A percentile compares a stretch with the other conserved stretches of the same genome.
Conservation (phyloP, 2,113 vertebrate species). For the Laticauda colubrina region DNA sequence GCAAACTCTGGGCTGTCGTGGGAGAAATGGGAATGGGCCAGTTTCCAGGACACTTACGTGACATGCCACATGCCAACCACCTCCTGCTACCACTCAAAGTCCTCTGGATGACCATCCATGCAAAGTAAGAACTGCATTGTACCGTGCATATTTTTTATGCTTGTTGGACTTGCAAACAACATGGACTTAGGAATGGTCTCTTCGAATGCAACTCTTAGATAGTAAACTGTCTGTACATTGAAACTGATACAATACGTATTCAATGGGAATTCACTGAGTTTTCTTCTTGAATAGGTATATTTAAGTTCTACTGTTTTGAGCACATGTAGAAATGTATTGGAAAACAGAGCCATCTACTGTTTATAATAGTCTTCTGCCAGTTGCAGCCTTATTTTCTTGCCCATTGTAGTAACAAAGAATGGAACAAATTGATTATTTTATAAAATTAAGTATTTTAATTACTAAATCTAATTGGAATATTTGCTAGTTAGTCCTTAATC, state of each 20-base stretch:
- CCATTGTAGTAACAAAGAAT: background rate
- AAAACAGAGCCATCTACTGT: conserved; percentile 44
- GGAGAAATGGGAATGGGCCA: background rate
- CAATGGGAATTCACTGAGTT: background rate
- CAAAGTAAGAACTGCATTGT: background rate
- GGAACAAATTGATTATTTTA: background rate
- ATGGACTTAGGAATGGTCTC: background rate
- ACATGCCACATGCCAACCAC: background rate
- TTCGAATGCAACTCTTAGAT: background rate
- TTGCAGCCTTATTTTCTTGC: background rate
- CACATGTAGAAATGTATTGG: background rate
- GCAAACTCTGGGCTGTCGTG: background rate
- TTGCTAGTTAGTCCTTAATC: background rate
- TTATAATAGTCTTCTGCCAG: background rate
- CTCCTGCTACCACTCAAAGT: background rate
- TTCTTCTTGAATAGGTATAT: background rate
- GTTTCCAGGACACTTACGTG: background rate
- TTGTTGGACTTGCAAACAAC: background rate
- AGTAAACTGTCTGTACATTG: background rate
- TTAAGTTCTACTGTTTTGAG: background rate
- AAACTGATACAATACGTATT: background rate
- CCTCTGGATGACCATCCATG: background rate
- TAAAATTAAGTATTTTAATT: background rate
- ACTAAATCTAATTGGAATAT: background rate
- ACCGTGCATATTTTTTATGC: background rate